Percentiles rank a stretch among this genome's conserved stretches.
These are phyloP conservation scores for Pantherophis vulpinus DNA, from an alignment of 2,797 vertebrate species.

Conservation along the genomic window DNA sequence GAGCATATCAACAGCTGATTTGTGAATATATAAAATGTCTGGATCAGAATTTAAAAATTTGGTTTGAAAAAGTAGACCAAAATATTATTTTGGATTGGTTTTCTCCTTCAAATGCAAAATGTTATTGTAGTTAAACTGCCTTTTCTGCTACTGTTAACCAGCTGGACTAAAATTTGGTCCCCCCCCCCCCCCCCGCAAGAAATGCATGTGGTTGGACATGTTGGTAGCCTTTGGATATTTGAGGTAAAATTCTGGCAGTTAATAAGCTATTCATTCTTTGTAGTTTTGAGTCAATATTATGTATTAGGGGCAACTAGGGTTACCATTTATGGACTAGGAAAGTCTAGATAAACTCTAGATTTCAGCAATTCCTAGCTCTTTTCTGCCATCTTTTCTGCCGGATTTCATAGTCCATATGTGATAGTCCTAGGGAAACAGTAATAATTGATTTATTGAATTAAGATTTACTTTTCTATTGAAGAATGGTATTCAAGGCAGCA, in stretches of 20 bases:
- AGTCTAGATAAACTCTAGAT: neutral
- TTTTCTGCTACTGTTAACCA: too few species aligned
- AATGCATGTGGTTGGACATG: neutral
- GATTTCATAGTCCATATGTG: neutral
- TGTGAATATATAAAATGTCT: slow-evolving; percentile 12
- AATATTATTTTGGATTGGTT: neutral
- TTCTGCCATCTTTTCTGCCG: neutral
- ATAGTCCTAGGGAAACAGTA: neutral
- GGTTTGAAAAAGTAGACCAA: neutral
- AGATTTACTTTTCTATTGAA: neutral
- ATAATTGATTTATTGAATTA: neutral
- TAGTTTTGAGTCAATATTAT: neutral
- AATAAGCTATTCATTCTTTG: neutral
- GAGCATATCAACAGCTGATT: neutral
- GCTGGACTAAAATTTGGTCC: neutral
- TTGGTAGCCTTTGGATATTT: neutral
- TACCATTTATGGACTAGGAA: neutral
- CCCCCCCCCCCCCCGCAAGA: accelerated
- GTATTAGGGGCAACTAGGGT: neutral
- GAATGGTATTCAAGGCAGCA: neutral
- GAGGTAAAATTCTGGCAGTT: neutral
- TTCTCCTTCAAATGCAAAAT: neutral
- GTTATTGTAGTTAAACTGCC: neutral
- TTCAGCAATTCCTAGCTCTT: neutral
- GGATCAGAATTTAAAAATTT: neutral